Evolutionary conservation across 2,797 vertebrate species (phyloP).

Genomic region (Brachymystax lenok): DNA sequence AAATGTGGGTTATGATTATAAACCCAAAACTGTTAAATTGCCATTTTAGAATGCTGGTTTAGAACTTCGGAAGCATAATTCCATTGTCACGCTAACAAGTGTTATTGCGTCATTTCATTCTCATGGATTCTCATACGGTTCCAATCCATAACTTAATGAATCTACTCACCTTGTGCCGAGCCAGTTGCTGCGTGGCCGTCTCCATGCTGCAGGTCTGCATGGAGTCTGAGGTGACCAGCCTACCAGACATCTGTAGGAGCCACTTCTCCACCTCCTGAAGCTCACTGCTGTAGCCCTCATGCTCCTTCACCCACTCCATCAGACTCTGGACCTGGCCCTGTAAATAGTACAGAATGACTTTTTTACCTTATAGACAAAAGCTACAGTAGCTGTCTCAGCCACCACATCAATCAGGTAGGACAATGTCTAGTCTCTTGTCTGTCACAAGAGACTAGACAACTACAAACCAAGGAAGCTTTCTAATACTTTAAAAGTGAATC

Average conservation of each 20-base stretch:
- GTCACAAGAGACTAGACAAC: not conserved
- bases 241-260: slow-evolving; percentile 93
- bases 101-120: not conserved
- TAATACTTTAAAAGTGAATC: not conserved
- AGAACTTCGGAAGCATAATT: not conserved
- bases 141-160: not conserved
- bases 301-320: slow-evolving; percentile 87
- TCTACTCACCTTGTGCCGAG: slow-evolving; percentile 88
- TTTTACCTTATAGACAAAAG: not conserved
- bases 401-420: not conserved
- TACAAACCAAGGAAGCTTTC: not conserved
- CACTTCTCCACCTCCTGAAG: slow-evolving; percentile 94
- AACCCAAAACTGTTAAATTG: not conserved
- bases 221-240: slow-evolving; percentile 87
- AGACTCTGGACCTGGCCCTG: slow-evolving; percentile 83
- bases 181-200: slow-evolving; percentile 92
- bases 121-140: not conserved
- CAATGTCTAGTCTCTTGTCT: not conserved
- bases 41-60: not conserved
- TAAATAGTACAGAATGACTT: not conserved
- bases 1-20: not conserved
- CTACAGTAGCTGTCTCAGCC: not conserved
- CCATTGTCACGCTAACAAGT: not conserved
- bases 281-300: slow-evolving; percentile 90
- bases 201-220: slow-evolving; percentile 88